Evolutionary conservation across 2,113 vertebrate genomes (phyloP), one percentile per base, ranked within the genome.

Genomic region (Lepus timidus): DNA sequence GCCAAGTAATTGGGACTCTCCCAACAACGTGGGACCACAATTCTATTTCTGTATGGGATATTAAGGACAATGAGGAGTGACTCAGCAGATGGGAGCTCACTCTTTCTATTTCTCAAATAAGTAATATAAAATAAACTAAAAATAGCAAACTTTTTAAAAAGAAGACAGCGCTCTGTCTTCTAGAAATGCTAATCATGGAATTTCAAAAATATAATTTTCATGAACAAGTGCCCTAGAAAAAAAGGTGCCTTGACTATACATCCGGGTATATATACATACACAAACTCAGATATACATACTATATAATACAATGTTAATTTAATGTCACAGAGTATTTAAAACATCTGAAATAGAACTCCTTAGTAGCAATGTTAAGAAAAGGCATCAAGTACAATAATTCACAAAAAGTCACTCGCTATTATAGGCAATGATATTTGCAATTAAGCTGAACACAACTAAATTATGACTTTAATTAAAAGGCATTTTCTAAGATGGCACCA

Each of bases 381-480:
- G 68, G 73, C 89, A 87, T 80, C 44, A 73, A 86, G 92, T 51
- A 90, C 61, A 52, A 91, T 97, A 97, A 97, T 93, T 98, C 95
- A 96, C 23, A 51, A 96, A 93, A 90, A 97, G 75, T 92, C 95
- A 97, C 94, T 96, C 95, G 97, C 92, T 96, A 96, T 95, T 97
- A 94, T 44, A 97, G 96, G 95, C 97, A 97, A 97, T 94, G 97
- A 98, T 97, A 98, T 95, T 96, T 94, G 96, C 98, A 98, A 98
- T 98, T 98, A 98, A 98, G 88, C 91, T 90, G 96, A 98, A 95
- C 97, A 95, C 65, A 98, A 97, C 96, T 98, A 98, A 98, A 98
- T 98, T 98, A 98, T 96, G 95, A 96, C 83, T 98, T 98, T 98
- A 98, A 98, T 98, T 98, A 98, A 98, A 97, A 97, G 85, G 94